Conservation (phyloP, 2,113 vertebrate genomes). For the Pelecanus crispus region DNA sequence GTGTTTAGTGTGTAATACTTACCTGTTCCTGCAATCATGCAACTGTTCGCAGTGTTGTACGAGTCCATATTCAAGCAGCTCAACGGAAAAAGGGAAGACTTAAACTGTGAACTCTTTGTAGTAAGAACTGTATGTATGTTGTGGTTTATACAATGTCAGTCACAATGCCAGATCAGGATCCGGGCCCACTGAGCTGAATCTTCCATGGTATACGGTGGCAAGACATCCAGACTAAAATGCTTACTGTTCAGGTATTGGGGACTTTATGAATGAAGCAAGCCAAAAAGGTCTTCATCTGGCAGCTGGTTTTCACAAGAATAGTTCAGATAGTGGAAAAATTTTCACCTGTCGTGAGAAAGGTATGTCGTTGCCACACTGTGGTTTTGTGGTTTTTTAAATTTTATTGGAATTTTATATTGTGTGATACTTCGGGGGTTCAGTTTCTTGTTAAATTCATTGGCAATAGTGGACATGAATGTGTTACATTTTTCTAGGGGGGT, state of each 20-base stretch:
- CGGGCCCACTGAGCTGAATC: background rate
- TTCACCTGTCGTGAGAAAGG: background rate
- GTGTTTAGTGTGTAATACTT: background rate
- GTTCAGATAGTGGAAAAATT: background rate
- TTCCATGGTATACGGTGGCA: background rate
- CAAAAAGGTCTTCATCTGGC: background rate
- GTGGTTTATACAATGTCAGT: background rate
- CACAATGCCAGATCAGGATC: background rate
- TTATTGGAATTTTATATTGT: background rate
- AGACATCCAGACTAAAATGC: background rate
- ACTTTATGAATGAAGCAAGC: background rate
- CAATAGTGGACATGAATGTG: background rate
- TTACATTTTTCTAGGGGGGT: background rate
- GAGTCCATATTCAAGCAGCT: background rate
- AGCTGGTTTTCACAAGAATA: background rate
- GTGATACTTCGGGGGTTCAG: background rate
- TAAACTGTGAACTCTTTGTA: background rate
- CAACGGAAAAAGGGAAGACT: background rate
- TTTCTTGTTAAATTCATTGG: background rate
- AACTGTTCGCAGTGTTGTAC: fast-evolving
- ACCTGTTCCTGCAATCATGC: background rate
- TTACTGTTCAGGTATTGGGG: background rate
- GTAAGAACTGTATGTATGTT: background rate
- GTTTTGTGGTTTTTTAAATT: background rate
- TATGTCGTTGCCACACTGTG: background rate